Conservation (phyloP, 2,888 invertebrate species). For the Cactoblastis cactorum region DNA sequence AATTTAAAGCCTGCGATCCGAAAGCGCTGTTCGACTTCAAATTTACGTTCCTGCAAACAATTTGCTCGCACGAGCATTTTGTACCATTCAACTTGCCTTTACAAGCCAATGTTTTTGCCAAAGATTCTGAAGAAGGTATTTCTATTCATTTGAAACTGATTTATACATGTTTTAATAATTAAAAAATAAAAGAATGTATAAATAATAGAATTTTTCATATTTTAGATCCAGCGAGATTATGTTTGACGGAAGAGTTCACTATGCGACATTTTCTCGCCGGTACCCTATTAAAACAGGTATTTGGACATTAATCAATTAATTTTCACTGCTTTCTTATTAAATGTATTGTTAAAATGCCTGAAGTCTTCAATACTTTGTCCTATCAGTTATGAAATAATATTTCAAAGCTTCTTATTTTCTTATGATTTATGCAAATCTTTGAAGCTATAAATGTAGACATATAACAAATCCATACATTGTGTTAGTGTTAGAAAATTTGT, state of each 20-base stretch:
- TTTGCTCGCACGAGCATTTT: conserved; percentile 97
- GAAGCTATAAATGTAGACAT: too few species aligned
- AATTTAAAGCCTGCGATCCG: conserved; percentile 89
- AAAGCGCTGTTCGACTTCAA: conserved; percentile 93
- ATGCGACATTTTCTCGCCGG: conserved; percentile 95
- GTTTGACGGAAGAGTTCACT: conserved; percentile 89
- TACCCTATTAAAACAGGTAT: conserved; percentile 86
- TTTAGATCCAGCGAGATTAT: conserved; percentile 78
- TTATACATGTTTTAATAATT: too few species aligned
- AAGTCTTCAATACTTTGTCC: too few species aligned
- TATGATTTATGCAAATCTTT: too few species aligned
- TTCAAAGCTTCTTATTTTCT: too few species aligned
- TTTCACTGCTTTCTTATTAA: background rate
- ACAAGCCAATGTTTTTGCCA: conserved; percentile 76
- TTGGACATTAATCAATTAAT: background rate
- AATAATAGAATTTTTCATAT: conserved; percentile 4
- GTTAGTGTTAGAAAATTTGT: too few species aligned
- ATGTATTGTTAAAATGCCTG: too few species aligned
- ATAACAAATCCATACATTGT: too few species aligned
- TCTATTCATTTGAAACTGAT: background rate
- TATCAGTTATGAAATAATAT: too few species aligned
- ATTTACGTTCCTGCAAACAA: conserved; percentile 93
- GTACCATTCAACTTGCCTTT: conserved; percentile 95
- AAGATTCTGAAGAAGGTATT: conserved; percentile 59
- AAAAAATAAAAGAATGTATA: too few species aligned